A percentile compares a stretch with the other conserved stretches of the same genome.
phyloP scores from a whole-genome alignment of 2,888 invertebrate species.

The Hyalella azteca region DNA sequence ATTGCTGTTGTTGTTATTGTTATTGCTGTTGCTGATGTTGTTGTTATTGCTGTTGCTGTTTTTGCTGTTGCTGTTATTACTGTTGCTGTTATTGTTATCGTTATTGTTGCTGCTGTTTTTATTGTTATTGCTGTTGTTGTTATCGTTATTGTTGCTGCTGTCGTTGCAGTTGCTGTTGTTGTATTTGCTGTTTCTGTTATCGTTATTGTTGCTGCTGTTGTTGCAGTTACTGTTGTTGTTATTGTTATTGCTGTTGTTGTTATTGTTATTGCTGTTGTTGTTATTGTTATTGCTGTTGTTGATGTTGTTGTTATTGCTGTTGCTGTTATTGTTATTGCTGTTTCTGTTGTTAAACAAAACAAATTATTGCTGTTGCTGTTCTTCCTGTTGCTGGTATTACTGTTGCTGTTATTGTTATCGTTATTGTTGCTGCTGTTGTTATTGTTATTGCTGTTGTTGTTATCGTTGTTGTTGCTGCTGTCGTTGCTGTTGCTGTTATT shows the following conservation, averaged over 20 bases:
- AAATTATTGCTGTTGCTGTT: neutral
- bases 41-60: conserved; percentile 1
- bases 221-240: neutral
- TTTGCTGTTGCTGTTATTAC: conserved; percentile 13
- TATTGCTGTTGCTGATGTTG: neutral
- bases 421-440: neutral
- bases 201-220: neutral
- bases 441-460: neutral
- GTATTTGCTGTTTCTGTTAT: neutral
- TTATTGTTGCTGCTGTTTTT: neutral
- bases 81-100: conserved; percentile 22
- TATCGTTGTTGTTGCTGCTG: neutral
- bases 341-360: neutral
- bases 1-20: conserved; percentile 8
- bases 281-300: neutral
- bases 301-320: neutral
- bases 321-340: neutral
- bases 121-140: neutral
- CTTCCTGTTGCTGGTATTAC: neutral
- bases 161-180: neutral
- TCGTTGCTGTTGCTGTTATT: too few species aligned
- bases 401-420: neutral
- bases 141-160: neutral
- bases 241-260: neutral
- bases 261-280: neutral